These are phyloP conservation scores for Battus philenor DNA, from an alignment of 1,140 invertebrate species.

Conservation along the genomic window DNA sequence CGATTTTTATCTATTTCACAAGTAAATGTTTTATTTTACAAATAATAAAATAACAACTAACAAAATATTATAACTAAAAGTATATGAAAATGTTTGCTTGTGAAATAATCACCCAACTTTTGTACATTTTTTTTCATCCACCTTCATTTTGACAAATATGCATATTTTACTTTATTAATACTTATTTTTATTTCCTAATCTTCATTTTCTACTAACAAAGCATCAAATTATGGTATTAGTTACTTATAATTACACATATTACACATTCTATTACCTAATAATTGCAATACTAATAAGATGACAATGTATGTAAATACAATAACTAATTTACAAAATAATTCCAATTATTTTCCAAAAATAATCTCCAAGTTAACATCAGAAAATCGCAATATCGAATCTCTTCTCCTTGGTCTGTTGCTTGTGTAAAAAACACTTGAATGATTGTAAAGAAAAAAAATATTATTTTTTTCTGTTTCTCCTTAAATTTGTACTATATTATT, in stretches of 20 bases:
- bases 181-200: too few relatives aligned
- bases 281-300: too few relatives aligned
- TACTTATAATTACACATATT: too few relatives aligned
- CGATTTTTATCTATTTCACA: constrained; percentile 51
- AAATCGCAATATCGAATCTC: constrained; percentile 64
- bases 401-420: constrained; percentile 68
- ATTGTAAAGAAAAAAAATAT: too few relatives aligned
- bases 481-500: background rate
- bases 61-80: background rate
- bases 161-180: too few relatives aligned
- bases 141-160: background rate
- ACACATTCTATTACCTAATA: too few relatives aligned
- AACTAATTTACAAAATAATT: background rate
- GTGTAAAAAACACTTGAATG: constrained; percentile 14
- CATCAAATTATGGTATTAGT: too few relatives aligned
- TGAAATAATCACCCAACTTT: background rate
- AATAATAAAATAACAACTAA: too few relatives aligned
- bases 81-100: constrained; percentile 6
- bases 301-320: too few relatives aligned
- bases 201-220: too few relatives aligned
- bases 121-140: constrained; percentile 10
- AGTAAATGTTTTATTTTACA: constrained; percentile 20
- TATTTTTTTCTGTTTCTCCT: background rate
- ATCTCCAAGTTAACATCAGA: constrained; percentile 20
- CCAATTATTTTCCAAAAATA: constrained; percentile 15